Conservation (phyloP, 2,113 vertebrate genomes). For the Caranx melampygus region DNA sequence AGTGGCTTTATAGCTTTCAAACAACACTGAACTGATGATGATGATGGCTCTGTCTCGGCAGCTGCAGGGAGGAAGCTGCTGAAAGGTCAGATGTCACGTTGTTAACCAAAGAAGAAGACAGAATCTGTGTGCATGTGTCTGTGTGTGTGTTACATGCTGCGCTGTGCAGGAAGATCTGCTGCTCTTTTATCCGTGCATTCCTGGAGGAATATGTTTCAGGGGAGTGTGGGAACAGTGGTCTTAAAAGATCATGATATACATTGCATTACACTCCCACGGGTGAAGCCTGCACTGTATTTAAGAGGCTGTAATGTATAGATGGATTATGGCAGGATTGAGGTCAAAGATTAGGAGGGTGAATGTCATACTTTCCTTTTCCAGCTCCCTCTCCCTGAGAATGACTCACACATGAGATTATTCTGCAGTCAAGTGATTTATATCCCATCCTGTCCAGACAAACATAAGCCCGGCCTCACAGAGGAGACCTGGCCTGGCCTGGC, state of each 20-base stretch:
- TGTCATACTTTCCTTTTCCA: constrained; percentile 23
- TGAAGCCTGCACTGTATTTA: constrained; percentile 26
- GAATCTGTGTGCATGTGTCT: no score
- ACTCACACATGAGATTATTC: constrained; percentile 1
- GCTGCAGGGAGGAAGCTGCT: background rate
- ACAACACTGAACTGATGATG: background rate
- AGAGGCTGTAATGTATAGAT: constrained; percentile 38
- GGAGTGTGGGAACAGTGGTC: background rate
- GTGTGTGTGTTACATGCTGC: background rate
- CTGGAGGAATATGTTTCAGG: rapidly evolving
- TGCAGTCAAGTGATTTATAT: background rate
- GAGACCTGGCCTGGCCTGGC: background rate
- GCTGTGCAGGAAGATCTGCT: background rate
- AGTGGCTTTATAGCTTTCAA: constrained; percentile 1
- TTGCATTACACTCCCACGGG: constrained; percentile 14
- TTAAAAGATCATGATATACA: constrained; percentile 21
- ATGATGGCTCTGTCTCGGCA: background rate
- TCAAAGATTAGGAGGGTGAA: constrained; percentile 61
- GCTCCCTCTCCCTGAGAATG: background rate
- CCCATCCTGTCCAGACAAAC: constrained; percentile 6
- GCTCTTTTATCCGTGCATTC: background rate
- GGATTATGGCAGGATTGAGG: constrained; percentile 72
- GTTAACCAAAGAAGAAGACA: background rate
- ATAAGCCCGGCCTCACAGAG: background rate
- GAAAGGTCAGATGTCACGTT: background rate